phyloP scores from a whole-genome alignment of 2,113 vertebrate species.

The Nettapus auritus region DNA sequence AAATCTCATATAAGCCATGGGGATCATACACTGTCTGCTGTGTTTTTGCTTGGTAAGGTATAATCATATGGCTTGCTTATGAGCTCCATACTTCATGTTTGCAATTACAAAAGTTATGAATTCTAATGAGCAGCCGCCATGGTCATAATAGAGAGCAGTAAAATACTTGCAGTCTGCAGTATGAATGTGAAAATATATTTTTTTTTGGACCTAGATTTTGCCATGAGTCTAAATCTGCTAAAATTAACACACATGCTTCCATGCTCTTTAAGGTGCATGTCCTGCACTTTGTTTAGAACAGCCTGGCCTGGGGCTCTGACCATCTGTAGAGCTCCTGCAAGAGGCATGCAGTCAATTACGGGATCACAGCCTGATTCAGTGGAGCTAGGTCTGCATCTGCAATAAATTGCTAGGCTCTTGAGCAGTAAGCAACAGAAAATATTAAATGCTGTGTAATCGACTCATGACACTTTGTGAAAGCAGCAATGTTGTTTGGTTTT shows the following conservation, averaged over 20 bases:
- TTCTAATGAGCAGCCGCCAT: neutral
- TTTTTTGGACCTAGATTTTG: neutral
- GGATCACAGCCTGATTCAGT: neutral
- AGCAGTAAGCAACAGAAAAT: neutral
- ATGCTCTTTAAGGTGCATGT: neutral
- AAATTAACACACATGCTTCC: neutral
- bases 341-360: neutral
- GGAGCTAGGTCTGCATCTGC: neutral
- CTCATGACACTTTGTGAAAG: neutral
- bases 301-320: neutral
- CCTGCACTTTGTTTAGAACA: neutral
- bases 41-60: neutral
- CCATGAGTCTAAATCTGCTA: neutral
- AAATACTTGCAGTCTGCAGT: neutral
- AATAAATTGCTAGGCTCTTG: neutral
- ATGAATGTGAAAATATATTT: neutral
- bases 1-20: neutral
- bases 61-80: neutral
- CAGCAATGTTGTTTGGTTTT: neutral
- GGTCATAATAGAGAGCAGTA: neutral
- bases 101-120: neutral
- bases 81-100: neutral
- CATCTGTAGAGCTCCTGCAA: neutral
- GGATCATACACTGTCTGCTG: neutral
- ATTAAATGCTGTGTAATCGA: neutral